Evolutionary conservation across 2,113 vertebrate genomes (phyloP).

Genomic region (Arvicanthis niloticus): DNA sequence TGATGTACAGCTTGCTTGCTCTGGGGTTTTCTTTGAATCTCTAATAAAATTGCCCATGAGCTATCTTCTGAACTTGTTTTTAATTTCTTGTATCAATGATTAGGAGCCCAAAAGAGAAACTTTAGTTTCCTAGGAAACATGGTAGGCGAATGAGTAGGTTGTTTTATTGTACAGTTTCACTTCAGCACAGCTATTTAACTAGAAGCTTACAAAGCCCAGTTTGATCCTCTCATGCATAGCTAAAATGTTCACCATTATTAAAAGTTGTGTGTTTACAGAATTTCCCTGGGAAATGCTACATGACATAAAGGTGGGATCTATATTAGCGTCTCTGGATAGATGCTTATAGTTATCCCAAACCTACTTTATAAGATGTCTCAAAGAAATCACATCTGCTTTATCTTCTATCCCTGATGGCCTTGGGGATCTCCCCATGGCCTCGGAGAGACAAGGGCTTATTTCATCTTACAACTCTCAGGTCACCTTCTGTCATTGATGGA

Average conservation of each 20-base stretch:
- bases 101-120: background rate
- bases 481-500: background rate
- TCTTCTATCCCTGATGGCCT: background rate
- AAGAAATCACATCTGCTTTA: background rate
- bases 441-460: background rate
- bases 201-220: background rate
- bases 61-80: background rate
- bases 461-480: background rate
- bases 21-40: too few relatives aligned
- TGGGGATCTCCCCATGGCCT: background rate
- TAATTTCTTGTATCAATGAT: background rate
- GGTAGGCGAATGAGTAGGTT: background rate
- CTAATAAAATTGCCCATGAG: background rate
- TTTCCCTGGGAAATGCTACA: background rate
- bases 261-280: slow-evolving; percentile 17
- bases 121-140: background rate
- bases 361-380: background rate
- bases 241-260: background rate
- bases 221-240: background rate
- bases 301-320: background rate
- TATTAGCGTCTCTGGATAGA: background rate
- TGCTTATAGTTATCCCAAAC: background rate
- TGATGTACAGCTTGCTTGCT: too few relatives aligned
- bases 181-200: background rate
- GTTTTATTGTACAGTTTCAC: background rate